Evolutionary conservation across 2,888 invertebrate species (phyloP).

Genomic region (Stenodera caucasica): DNA sequence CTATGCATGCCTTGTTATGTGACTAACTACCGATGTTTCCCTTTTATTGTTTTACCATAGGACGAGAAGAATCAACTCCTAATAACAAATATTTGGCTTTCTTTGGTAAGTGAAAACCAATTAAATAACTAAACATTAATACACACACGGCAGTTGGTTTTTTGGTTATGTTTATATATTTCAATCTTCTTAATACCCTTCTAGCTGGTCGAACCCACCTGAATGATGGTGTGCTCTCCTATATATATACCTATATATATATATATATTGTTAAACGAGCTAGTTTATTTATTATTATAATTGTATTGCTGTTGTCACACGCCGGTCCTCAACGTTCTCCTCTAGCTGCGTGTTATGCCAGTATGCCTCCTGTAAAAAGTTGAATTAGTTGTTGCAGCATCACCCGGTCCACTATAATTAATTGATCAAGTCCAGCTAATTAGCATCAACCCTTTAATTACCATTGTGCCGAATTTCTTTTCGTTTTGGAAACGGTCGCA

Average conservation of each 20-base stretch:
- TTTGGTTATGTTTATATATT: constrained; percentile 40
- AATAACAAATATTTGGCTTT: constrained; percentile 94
- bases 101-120: constrained; percentile 81
- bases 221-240: constrained; percentile 46
- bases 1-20: constrained; percentile 56
- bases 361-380: constrained; percentile 48
- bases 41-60: constrained; percentile 79
- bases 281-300: constrained; percentile 35
- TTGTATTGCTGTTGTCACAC: constrained; percentile 38
- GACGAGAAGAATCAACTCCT: constrained; percentile 96
- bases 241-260: too few relatives aligned
- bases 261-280: constrained; percentile 41
- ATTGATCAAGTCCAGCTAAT: constrained; percentile 25
- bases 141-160: constrained; percentile 56
- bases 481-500: constrained; percentile 10
- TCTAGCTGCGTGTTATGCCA: constrained; percentile 36
- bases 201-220: constrained; percentile 45
- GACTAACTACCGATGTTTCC: constrained; percentile 63
- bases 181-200: constrained; percentile 42
- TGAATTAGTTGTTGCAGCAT: constrained; percentile 48
- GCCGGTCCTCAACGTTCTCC: constrained; percentile 37
- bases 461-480: constrained; percentile 18
- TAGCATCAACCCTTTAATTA: constrained; percentile 12
- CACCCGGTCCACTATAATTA: constrained; percentile 34
- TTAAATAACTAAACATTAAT: constrained; percentile 54